These are phyloP conservation scores for Zingel zingel DNA, from an alignment of 2,113 vertebrate species.

Conservation along the genomic window DNA sequence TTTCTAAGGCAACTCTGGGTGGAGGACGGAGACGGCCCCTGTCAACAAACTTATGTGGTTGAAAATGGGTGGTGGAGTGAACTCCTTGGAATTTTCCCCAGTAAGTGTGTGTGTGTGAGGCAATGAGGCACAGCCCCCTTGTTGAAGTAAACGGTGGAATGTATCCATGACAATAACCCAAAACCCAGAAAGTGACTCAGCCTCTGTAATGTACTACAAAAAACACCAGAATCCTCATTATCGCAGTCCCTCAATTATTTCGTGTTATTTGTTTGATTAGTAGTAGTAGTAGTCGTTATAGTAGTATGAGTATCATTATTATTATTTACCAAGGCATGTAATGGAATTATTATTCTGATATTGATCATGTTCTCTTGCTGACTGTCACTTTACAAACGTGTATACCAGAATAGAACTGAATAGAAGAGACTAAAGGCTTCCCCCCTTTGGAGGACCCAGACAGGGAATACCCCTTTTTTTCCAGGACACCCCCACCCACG, in stretches of 20 bases:
- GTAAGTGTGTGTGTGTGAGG: slow-evolving; percentile 9
- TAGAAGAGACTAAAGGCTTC: neutral
- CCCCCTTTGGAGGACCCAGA: neutral
- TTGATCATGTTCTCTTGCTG: neutral
- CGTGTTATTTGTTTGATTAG: neutral
- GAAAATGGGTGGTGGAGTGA: slow-evolving; percentile 11
- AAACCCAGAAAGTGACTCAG: slow-evolving; percentile 37
- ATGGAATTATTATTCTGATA: neutral
- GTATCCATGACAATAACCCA: slow-evolving; percentile 61
- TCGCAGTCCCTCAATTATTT: neutral
- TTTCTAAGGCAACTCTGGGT: slow-evolving; percentile 61
- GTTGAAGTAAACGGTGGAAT: slow-evolving; percentile 9
- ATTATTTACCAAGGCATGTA: neutral
- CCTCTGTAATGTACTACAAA: neutral
- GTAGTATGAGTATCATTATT: neutral
- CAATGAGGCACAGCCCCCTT: slow-evolving; percentile 6
- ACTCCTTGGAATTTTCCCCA: slow-evolving; percentile 50
- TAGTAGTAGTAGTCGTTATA: too few relatives aligned
- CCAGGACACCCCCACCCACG: slow-evolving; percentile 59
- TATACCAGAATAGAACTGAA: neutral
- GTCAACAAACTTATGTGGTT: slow-evolving; percentile 15
- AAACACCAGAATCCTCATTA: neutral
- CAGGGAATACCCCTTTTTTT: slow-evolving; percentile 28
- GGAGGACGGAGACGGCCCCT: slow-evolving; percentile 6
- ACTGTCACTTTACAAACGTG: neutral